Conservation (phyloP, 2,113 vertebrate species). For the Indicator indicator region DNA sequence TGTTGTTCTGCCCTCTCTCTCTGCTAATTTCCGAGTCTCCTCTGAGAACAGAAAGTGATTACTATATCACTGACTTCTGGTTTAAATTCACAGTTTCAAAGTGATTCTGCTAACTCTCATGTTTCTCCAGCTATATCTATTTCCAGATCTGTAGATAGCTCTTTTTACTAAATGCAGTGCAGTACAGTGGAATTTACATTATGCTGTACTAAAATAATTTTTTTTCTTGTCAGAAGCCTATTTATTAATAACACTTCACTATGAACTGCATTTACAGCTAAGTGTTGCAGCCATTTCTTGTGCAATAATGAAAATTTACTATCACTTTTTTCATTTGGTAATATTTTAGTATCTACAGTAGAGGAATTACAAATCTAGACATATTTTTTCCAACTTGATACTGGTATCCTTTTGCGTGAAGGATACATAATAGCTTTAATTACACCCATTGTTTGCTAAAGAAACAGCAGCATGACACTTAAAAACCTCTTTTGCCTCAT, state of each 20-base stretch:
- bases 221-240: slow-evolving; percentile 4
- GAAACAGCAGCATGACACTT: slow-evolving; percentile 54
- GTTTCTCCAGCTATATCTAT: not conserved
- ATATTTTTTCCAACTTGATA: slow-evolving; percentile 2
- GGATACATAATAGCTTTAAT: slow-evolving; percentile 53
- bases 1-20: not conserved
- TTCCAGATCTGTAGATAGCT: not conserved
- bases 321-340: not conserved
- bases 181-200: not conserved
- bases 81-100: not conserved
- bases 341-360: slow-evolving; percentile 8
- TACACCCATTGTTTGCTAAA: slow-evolving; percentile 62
- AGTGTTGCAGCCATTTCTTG: slow-evolving; percentile 39
- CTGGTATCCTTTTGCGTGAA: not conserved
- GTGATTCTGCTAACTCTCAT: not conserved
- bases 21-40: not conserved
- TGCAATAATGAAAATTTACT: slow-evolving; percentile 54
- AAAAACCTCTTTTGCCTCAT: not conserved
- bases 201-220: slow-evolving; percentile 39
- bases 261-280: slow-evolving; percentile 49
- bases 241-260: slow-evolving; percentile 59
- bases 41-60: not conserved
- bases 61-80: not conserved
- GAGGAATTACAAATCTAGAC: slow-evolving; percentile 21
- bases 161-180: not conserved